A percentile compares a stretch with the other conserved stretches of the same genome.
Conservation (phyloP, 2,888 invertebrate species). For the Phlogophora meticulosa region DNA sequence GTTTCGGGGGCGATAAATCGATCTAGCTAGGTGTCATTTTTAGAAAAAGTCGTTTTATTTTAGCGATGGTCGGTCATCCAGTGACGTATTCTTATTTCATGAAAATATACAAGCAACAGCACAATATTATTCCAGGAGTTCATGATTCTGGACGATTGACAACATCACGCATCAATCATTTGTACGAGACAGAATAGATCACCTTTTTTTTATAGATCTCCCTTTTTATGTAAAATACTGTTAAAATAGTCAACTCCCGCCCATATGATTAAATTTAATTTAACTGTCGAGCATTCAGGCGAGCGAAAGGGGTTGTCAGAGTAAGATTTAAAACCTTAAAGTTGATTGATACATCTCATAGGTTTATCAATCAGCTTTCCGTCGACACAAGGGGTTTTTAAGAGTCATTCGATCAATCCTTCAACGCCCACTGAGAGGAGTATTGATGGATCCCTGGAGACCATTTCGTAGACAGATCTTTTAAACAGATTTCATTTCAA, state of each 20-base stretch:
- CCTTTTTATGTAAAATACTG: no score
- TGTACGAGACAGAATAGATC: no score
- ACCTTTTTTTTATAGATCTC: no score
- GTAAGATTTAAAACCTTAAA: not conserved
- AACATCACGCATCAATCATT: no score
- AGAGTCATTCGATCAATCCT: slow-evolving; percentile 46
- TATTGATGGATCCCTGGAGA: slow-evolving; percentile 31
- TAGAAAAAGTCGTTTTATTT: no score
- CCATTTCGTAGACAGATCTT: slow-evolving; percentile 20
- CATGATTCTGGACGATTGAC: no score
- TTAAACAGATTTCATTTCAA: slow-evolving; percentile 32
- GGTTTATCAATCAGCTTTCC: slow-evolving; percentile 48
- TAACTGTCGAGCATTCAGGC: not conserved
- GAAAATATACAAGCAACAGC: no score
- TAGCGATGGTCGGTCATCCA: no score
- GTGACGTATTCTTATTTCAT: no score
- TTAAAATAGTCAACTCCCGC: not conserved
- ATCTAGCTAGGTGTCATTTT: no score
- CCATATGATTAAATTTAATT: slow-evolving; percentile 22
- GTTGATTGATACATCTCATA: slow-evolving; percentile 28
- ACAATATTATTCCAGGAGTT: no score
- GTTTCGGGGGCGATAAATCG: no score
- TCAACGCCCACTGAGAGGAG: slow-evolving; percentile 9
- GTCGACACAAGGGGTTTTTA: slow-evolving; percentile 28
- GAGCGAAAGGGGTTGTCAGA: slow-evolving; percentile 10